Percentiles rank a stretch among this genome's conserved stretches.
These are phyloP conservation scores for Creontiades dilutus DNA, from an alignment of 2,888 invertebrate species.

Conservation along the genomic window DNA sequence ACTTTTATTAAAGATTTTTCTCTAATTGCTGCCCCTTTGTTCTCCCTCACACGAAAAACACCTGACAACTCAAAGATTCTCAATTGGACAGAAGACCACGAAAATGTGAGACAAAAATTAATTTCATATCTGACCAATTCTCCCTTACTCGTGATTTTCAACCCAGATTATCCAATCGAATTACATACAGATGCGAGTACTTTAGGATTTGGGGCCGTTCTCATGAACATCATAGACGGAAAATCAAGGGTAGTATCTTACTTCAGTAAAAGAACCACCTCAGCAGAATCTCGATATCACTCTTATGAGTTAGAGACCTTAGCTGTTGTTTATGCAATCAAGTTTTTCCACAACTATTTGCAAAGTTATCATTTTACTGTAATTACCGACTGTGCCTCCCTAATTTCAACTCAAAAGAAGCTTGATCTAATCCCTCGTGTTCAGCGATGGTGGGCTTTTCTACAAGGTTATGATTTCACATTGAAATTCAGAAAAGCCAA, in stretches of 20 bases:
- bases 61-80: background rate
- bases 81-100: conserved; percentile 49
- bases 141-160: conserved; percentile 52
- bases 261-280: conserved; percentile 53
- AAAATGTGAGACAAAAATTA: conserved; percentile 9
- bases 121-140: conserved; percentile 12
- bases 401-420: conserved; percentile 76
- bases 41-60: background rate
- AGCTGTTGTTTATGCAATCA: too few species aligned
- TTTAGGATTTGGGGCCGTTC: conserved; percentile 41
- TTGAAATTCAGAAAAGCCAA: conserved; percentile 75
- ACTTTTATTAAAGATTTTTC: conserved; percentile 48
- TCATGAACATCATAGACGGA: conserved; percentile 35
- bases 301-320: conserved; percentile 49
- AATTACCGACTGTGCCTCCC: conserved; percentile 77
- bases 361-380: conserved; percentile 77
- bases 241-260: conserved; percentile 59
- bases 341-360: conserved; percentile 77
- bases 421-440: conserved; percentile 76
- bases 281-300: conserved; percentile 39
- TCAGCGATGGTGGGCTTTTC: conserved; percentile 77
- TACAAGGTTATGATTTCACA: conserved; percentile 75
- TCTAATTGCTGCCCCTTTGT: conserved; percentile 33
- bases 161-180: conserved; percentile 45
- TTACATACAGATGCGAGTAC: conserved; percentile 63